Base-by-base conservation (phyloP, 2,888 invertebrate genomes). In the Parasteatoda lunata region DNA sequence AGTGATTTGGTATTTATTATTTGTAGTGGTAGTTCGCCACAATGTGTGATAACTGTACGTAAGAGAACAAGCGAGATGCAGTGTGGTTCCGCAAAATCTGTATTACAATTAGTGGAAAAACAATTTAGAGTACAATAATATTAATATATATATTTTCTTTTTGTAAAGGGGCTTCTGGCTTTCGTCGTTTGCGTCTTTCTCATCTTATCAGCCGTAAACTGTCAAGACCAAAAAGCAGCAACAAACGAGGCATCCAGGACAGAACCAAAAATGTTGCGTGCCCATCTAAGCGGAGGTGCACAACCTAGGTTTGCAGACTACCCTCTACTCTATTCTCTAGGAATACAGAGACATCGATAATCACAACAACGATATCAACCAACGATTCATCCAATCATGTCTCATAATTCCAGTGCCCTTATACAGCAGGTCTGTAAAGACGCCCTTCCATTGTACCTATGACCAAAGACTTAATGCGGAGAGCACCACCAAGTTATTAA, bases 241-340 rank as follows among this genome's bases (percentile, higher is more conserved):
- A 70, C 13, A 15, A 15, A 54, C 54, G 71, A 71, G 47, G 79
- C 64, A 71, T 47, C 70, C 3, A 70, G 70, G 64, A 5, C 71
- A 48, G 79, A 79, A 64, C 59, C 70, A 3, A 69, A 51, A 9
- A 52, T 52, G 13, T 47, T 79, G 45, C 54, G 59, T 15, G 79
- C 79, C n/a, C 79, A 79, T 15, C 3, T 79, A 59, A 79, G 15
- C n/a, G 79, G n/a, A 3, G 79, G 79, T 4, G 79, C 54, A 5
- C 79, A 79, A 30, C 79, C 79, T 0, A 79, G 79, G 64, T 79
- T 79, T 30, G 79, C 71, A 6, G 79, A 79, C 48, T 79, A 79
- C 30, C 79, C 79, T n/a, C 71, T 79, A 2, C 79, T 79, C 6
- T 79, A 79, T 8, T 54, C 71, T n/a, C 49, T 49, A 45, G 79